Evolutionary conservation across 2,888 invertebrate species (phyloP), one percentile per base, ranked within the genome.

Genomic region (Sesia apiformis): DNA sequence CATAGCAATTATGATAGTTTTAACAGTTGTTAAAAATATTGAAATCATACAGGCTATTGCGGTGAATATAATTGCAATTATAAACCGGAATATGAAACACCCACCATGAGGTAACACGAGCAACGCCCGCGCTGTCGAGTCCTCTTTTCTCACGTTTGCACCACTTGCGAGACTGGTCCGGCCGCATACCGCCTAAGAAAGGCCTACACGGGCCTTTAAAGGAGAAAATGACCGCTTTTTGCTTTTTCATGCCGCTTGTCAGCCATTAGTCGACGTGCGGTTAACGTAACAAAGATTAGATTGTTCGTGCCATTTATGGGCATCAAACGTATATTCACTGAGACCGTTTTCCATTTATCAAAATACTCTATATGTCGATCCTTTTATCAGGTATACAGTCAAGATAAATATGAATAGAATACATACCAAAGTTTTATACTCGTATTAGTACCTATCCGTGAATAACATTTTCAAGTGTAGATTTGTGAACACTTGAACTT

Each of bases 101-200:
- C 23, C 23, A 23, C 23, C 66, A 60, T 65, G 64, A 60, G 65
- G 71, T 75, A 80, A 78, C 78, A 78, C 78, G 79, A 75, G 74
- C 78, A 75, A 70, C 68, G 74, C 69, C 68, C 74, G 38, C n/a
- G 7, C 51, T 39, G 38, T 60, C 65, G 66, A 76, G 80, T 72
- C 67, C 76, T 72, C 82, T 80, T 83, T 85, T 85, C 85, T 85
- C 87, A 85, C 81, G 79, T 76, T 69, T 71, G 72, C 82, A 83
- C 78, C 78, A 81, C 81, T 78, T 69, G 63, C 61, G 61, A 60
- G 72, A 85, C 79, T 78, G 76, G 82, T 81, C 68, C 53, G 72
- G 67, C 78, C 69, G 71, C 84, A 85, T 85, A 71, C 86, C 86
- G 72, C 75, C 76, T 81, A 84, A 52, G 57, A 59, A 57, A 57